These are phyloP conservation scores for Rotaria socialis DNA, from an alignment of 2,888 invertebrate genomes.

Conservation along the genomic window DNA sequence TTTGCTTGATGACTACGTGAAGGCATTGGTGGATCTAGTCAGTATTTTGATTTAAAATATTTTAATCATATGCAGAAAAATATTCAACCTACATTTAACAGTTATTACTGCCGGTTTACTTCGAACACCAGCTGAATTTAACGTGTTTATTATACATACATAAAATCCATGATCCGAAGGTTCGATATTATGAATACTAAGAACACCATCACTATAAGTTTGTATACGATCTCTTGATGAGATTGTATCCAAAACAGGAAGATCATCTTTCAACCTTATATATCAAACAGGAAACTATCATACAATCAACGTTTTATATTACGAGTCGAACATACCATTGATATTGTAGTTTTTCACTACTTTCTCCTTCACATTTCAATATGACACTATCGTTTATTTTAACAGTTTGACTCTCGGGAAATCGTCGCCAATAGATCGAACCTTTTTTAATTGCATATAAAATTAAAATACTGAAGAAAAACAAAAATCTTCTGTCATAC, in stretches of 20 bases:
- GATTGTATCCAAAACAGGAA: too few relatives aligned
- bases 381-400: neutral
- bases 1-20: neutral
- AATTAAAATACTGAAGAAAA: neutral
- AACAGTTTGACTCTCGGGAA: constrained; percentile 1
- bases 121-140: neutral
- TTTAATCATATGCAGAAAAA: neutral
- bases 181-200: neutral
- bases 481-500: neutral
- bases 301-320: too few relatives aligned
- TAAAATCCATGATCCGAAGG: neutral
- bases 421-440: constrained; percentile 12
- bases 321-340: neutral
- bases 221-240: too few relatives aligned
- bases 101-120: neutral
- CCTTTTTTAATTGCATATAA: neutral
- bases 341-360: constrained; percentile 35
- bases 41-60: too few relatives aligned
- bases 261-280: too few relatives aligned
- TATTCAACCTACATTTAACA: neutral
- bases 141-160: neutral
- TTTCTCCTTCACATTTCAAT: constrained; percentile 26
- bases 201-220: neutral
- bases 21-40: neutral
- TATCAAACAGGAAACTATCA: too few relatives aligned